Base-by-base conservation (phyloP, 2,797 vertebrate genomes). In the Cirrhinus mrigala region DNA sequence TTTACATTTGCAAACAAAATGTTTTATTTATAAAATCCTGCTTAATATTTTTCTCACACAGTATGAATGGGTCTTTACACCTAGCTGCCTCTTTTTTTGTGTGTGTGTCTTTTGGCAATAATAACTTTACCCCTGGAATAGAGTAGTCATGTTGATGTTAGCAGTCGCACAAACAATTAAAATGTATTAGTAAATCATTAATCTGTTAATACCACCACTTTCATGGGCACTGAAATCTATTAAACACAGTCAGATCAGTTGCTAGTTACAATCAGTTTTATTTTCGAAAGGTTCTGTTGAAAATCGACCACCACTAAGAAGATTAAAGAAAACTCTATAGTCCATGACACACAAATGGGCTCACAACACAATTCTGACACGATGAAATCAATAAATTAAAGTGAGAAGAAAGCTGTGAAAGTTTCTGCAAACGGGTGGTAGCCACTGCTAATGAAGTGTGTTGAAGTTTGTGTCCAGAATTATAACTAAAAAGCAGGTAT, bases 301-400 rank as follows among this genome's bases (percentile, higher is more conserved):
- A 83, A 82, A 60, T 82, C 40, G 46, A 33, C 52, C 37, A 29
- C 9, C 18, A 71, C 54, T 48, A 73, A 60, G 24, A 58, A 48
- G 10, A 48, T 82, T 73, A 71, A 29, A 46, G 37, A 58, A 3
- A n/a, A 54, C 48, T 54, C 14, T 58, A n/a, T n/a, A 79, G 44
- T 66, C 52, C 37, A 46, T 71, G 33, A 81, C 27, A 33, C 50
- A 71, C 37, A 60, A 74, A 64, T 83, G 4, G 2, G 44, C 40
- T 62, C 18, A 75, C 29, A 52, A 20, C 56, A 62, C 56, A 56
- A 40, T 77, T 74, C 18, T 46, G 40, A 82, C 69, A 48, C 69
- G 64, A 52, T 24, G 10, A 64, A 89, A 86, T 86, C 82, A 91
- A 92, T 93, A 89, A 91, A 89, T 90, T 81, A 37, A 50, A 75